Evolutionary conservation across 2,113 vertebrate genomes (phyloP).

Genomic region (Acanthochromis polyacanthus): DNA sequence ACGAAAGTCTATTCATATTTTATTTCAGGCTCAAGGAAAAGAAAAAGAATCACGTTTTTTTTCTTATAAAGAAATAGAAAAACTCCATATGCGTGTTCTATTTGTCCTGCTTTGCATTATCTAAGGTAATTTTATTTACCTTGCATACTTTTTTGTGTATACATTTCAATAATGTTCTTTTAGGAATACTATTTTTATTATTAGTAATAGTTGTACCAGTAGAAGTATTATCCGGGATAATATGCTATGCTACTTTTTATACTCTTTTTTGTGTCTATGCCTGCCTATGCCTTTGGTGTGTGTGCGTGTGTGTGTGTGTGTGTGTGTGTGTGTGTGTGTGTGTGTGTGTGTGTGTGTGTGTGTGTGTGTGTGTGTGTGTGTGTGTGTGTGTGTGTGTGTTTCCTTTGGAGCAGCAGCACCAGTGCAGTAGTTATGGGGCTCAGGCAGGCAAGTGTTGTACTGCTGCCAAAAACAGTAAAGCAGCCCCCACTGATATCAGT

Average conservation of each 20-base stretch:
- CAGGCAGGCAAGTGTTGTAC: conserved; percentile 73
- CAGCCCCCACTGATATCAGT: conserved; percentile 83
- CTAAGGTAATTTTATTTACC: background rate
- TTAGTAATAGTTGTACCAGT: background rate
- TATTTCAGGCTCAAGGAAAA: conserved; percentile 10
- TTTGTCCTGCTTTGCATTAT: conserved; percentile 24
- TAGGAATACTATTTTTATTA: background rate
- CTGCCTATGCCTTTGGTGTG: background rate
- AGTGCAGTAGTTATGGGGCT: conserved; percentile 71
- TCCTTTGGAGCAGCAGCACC: conserved; percentile 57
- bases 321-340: background rate
- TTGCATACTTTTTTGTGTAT: background rate
- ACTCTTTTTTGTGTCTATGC: background rate
- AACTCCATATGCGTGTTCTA: background rate
- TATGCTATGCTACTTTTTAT: too few relatives aligned
- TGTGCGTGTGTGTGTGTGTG: conserved; percentile 20
- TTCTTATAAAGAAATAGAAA: background rate
- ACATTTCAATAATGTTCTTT: conserved; percentile 16
- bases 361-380: conserved; percentile 36
- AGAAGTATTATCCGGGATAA: background rate
- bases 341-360: conserved; percentile 4
- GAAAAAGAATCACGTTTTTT: background rate
- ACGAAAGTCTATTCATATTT: conserved; percentile 45
- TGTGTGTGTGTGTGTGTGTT: conserved; percentile 39
- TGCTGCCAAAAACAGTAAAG: conserved; percentile 82